These are phyloP conservation scores for Thripadectes ignobilis DNA, from an alignment of 2,797 vertebrate genomes.

Conservation along the genomic window DNA sequence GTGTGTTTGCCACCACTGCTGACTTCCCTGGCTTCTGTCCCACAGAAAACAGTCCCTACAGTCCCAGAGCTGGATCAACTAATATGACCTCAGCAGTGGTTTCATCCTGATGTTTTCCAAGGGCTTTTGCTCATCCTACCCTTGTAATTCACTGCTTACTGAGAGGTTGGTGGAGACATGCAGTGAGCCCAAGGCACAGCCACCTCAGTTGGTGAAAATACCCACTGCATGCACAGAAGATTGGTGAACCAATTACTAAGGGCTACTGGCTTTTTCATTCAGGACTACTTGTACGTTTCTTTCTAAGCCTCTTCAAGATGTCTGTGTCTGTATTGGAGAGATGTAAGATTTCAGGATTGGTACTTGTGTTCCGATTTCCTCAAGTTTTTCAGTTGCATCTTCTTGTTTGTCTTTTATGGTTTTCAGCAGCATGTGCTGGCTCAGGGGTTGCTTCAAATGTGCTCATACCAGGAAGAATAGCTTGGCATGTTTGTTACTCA, in stretches of 20 bases:
- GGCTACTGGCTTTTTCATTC: not conserved
- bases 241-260: not conserved
- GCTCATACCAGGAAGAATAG: not conserved
- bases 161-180: not conserved
- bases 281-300: not conserved
- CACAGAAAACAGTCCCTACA: not conserved
- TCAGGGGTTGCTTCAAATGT: not conserved
- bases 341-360: not conserved
- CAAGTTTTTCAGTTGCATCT: not conserved
- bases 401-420: not conserved
- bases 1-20: not conserved
- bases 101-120: not conserved
- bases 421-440: not conserved
- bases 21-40: not conserved
- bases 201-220: not conserved
- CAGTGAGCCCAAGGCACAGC: accelerated
- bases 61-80: not conserved
- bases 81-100: accelerated
- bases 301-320: not conserved
- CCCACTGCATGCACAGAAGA: accelerated
- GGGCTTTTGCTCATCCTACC: not conserved
- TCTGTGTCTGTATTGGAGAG: not conserved
- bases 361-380: not conserved
- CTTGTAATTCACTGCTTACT: not conserved
- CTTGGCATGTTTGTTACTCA: not conserved